Evolutionary conservation across 2,113 vertebrate genomes (phyloP).

Genomic region (Scytalopus superciliaris): DNA sequence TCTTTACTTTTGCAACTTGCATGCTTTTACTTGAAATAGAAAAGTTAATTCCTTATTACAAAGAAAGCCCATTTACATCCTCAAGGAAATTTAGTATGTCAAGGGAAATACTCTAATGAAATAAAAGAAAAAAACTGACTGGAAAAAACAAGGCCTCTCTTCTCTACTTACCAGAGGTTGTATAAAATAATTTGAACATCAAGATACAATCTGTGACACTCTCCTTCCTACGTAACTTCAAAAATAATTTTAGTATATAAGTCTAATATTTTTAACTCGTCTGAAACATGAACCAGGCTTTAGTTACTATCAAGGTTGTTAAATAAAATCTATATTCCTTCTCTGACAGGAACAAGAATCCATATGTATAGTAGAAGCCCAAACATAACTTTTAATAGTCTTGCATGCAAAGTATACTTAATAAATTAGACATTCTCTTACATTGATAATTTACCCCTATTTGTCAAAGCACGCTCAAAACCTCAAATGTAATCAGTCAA

Average conservation of each 20-base stretch:
- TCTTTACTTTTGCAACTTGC: neutral
- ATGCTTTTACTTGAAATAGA: accelerated
- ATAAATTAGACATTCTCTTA: neutral
- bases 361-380: neutral
- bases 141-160: neutral
- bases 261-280: neutral
- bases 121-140: neutral
- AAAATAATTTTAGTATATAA: neutral
- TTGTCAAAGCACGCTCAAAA: neutral
- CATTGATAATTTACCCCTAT: accelerated
- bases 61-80: neutral
- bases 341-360: neutral
- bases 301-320: neutral
- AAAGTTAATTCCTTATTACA: neutral
- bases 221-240: neutral
- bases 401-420: neutral
- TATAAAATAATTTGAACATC: neutral
- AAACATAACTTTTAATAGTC: neutral
- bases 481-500: neutral
- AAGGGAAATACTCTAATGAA: neutral
- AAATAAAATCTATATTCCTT: neutral
- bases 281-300: neutral
- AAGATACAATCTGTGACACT: neutral
- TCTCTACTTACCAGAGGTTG: neutral
- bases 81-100: neutral